These are phyloP conservation scores for Agrochola litura DNA, from an alignment of 2,888 invertebrate genomes.

Conservation along the genomic window DNA sequence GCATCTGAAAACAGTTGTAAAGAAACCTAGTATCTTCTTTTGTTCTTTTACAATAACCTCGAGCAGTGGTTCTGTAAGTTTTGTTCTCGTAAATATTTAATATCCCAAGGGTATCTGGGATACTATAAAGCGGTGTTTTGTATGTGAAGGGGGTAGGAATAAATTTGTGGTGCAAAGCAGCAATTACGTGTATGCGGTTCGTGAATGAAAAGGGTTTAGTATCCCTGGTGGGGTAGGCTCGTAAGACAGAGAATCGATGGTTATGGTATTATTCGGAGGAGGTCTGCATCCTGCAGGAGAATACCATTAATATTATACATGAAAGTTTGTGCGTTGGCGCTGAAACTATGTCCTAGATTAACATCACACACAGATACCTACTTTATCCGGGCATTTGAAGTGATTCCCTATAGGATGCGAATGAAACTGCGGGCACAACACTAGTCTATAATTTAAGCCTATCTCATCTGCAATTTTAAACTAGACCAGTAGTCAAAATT, in stretches of 20 bases:
- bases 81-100: conserved; percentile 51
- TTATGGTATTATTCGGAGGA: not conserved
- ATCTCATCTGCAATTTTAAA: not conserved
- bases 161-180: conserved; percentile 24
- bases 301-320: not conserved
- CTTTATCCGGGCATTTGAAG: not conserved
- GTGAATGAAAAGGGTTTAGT: conserved; percentile 41
- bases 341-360: not conserved
- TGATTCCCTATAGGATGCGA: not conserved
- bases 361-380: not conserved
- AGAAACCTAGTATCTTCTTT: conserved; percentile 16
- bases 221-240: not conserved
- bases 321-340: no score
- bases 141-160: conserved; percentile 30
- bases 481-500: not conserved
- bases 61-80: conserved; percentile 25
- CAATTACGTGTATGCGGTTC: conserved; percentile 23
- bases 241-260: not conserved
- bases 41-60: conserved; percentile 22
- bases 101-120: conserved; percentile 39
- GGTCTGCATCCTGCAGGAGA: not conserved
- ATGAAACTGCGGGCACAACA: no score
- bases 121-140: conserved; percentile 35
- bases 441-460: not conserved
- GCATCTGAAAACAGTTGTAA: conserved; percentile 13